Base-by-base conservation (phyloP, 2,888 invertebrate genomes). In the Lottia gigantea region DNA sequence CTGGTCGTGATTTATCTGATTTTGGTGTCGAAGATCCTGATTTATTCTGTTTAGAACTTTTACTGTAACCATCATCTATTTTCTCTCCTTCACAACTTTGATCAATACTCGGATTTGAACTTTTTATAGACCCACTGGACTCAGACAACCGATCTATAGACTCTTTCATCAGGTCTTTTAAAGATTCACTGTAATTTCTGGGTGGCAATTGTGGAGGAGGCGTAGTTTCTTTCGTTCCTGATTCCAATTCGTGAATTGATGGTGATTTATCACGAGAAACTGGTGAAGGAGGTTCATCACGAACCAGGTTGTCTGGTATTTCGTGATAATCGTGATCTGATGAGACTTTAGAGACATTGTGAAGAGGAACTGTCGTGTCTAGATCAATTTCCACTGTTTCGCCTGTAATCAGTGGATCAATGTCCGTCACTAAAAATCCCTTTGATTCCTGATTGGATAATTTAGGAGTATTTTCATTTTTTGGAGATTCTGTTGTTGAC, bases 311-410 rank as follows among this genome's bases (percentile, higher is more conserved):
- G 7, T 82, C 81, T 7, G 79, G 75, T 67, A 81, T 84, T 71
- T 83, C 81, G 67, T 80, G 81, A 75, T 83, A 82, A 66, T 80
- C 80, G 73, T 81, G 78, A 47, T 79, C 77, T 15, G 70, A 19
- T n/a, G 49, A 23, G 66, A 62, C 40, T 31, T 66, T 62, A 47
- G 66, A 1, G 63, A 45, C 62, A 25, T 55, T 31, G 55, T 55
- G 46, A 46, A 47, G 61, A 62, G 47, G 62, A 45, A 55, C 66
- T 26, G 46, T 55, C 31, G 16, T 47, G 55, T 71, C 69, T 16
- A n/a, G 3, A 11, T 31, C n/a, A 16, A 23, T 46, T 23, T 66
- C 66, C 1, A 23, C 8, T 4, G 19, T 25, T 25, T 25, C 55
- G n/a, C 64, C 61, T 40, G 62, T 68, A 62, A 67, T 47, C 8